Base-by-base conservation (phyloP, 2,797 vertebrate species). In the Discoglossus pictus region DNA sequence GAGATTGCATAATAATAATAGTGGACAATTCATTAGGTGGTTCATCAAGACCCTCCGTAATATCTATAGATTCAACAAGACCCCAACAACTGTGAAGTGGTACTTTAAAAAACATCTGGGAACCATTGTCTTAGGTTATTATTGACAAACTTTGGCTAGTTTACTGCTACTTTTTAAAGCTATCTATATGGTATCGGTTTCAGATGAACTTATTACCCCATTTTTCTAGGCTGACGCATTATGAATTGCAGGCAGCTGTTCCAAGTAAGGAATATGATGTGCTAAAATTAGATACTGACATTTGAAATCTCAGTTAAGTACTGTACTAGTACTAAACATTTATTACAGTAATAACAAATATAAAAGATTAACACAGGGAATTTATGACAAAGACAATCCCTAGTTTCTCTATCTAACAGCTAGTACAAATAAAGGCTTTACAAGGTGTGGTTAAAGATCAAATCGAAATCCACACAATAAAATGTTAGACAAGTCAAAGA, bases 301-400 rank as follows among this genome's bases (percentile, higher is more conserved):
- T 50, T 34, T 27, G 23, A 11, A 67, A 58, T 66, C 53, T 48
- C 24, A 20, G 46, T 40, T 59, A 39, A 35, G 17, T 27, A 51
- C 16, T 43, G 54, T 36, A 20, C 15, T 21, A 23, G 44, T n/a
- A n/a, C n/a, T 67, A 67, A 60, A 67, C 38, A 43, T 68, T 60
- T 60, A 68, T 52, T 43, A 42, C 46, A 17, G 12, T 15, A 40
- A 52, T 60, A 17, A 36, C 21, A 60, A 35, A 35, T 52, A 44
- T 17, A 60, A 34, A 38, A 25, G n/a, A 4, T 46, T 63, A 6
- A 34, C n/a, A 51, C 48, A 17, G 44, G 47, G 56, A 68, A 53
- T 68, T 68, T 68, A 46, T 27, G 23, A 25, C 24, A 51, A 44
- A 20, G 16, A 17, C 12, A 7, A 36, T 15, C 27, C 44, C 21